Evolutionary conservation across 2,797 vertebrate genomes (phyloP), one percentile per base, ranked within the genome.

Genomic region (Hemitrygon akajei): DNA sequence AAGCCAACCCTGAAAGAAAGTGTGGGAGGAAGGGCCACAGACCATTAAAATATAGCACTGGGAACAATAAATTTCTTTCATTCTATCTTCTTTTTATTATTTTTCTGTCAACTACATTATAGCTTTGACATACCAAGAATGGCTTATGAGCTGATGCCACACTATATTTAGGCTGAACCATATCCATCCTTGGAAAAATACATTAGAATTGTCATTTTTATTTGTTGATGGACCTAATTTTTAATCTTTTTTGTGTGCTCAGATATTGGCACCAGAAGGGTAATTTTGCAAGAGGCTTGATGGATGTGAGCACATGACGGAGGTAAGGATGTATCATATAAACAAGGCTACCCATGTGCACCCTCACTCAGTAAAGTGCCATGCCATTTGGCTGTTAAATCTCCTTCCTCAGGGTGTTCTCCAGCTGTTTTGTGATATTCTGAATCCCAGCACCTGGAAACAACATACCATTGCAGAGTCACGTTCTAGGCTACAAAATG

Each of bases 1-100:
- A 69, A 89, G 86, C 60, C 86, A 69, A 89, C 86, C 86, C 60
- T 89, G 60, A 89, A 69, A 37, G 60, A 22, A 9, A 66, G n/a
- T 18, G 86, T 89, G 86, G 86, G 86, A 89, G 86, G 86, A 89
- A 89, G 56, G 27, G 25, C 56, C 56, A 60, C 56, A 60, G 86
- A 69, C n/a, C 86, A 89, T 89, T 89, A 89, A 69, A 89, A 69
- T 69, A 37, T 60, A 37, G 86, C 20, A 60, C 69, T 66, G 86
- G 63, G 27, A 89, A 34, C 56, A 18, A 66, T 89, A 89, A 89
- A 89, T 89, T 66, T 89, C 30, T 89, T 34, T 89, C 60, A 66
- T 89, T 66, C 86, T 66, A 89, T 89, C 86, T 66, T 69, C 86
- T 89, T 89, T 89, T 69, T 89, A 89, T 89, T 89, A 89, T 89